phyloP scores from a whole-genome alignment of 2,113 vertebrate genomes.

The Vanacampus margaritifer region DNA sequence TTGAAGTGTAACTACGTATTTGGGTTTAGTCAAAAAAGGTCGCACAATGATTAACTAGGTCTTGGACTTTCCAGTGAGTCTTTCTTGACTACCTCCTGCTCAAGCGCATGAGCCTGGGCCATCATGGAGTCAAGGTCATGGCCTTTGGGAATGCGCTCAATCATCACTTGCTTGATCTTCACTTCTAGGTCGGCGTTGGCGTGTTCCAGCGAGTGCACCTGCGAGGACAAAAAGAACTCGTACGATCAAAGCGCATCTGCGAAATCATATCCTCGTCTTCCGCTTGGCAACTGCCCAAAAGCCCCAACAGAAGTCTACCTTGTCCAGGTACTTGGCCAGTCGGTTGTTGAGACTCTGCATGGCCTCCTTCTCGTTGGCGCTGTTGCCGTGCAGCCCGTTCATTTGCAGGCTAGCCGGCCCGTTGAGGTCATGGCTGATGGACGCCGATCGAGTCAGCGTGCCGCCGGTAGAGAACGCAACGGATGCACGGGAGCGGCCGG shows the following conservation, averaged over 20 bases:
- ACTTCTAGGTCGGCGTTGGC: slow-evolving; percentile 77
- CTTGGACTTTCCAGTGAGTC: background rate
- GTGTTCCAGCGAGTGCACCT: slow-evolving; percentile 74
- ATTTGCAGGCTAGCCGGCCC: slow-evolving; percentile 53
- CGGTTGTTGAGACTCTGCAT: slow-evolving; percentile 90
- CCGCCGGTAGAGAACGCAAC: slow-evolving; percentile 61
- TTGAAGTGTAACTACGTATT: too few species aligned
- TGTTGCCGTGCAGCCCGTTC: slow-evolving; percentile 66
- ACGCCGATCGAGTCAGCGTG: slow-evolving; percentile 65
- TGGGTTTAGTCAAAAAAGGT: too few species aligned
- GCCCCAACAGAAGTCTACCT: slow-evolving; percentile 50
- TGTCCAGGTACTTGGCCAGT: slow-evolving; percentile 80
- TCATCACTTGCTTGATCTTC: slow-evolving; percentile 78
- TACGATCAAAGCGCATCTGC: slow-evolving; percentile 16
- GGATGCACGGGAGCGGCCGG: slow-evolving; percentile 60
- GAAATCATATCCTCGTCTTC: background rate
- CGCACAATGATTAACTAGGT: too few species aligned
- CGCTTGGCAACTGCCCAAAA: slow-evolving; percentile 16
- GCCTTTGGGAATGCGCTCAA: slow-evolving; percentile 75
- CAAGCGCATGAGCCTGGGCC: slow-evolving; percentile 72
- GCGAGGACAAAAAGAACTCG: slow-evolving; percentile 1
- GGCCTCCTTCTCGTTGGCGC: slow-evolving; percentile 82
- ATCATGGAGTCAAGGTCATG: slow-evolving; percentile 76
- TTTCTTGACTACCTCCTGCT: slow-evolving; percentile 67
- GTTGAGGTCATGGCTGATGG: slow-evolving; percentile 69